These are phyloP conservation scores for Leptosomus discolor DNA, from an alignment of 2,113 vertebrate genomes.

Conservation along the genomic window DNA sequence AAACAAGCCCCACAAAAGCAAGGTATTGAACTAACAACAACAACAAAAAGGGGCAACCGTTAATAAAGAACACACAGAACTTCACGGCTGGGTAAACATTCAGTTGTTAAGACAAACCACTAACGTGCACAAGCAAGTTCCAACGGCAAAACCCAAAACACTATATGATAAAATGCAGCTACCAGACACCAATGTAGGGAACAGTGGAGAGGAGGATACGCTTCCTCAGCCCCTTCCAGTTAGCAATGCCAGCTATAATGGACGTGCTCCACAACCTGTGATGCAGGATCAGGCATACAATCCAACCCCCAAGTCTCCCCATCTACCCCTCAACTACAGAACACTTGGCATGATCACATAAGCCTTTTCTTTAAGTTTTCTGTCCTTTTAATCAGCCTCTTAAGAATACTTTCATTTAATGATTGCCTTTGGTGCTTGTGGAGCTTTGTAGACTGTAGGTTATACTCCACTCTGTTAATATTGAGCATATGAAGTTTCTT, in stretches of 20 bases:
- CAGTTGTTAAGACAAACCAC: background rate
- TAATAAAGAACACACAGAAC: background rate
- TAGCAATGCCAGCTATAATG: background rate
- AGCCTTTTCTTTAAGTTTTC: background rate
- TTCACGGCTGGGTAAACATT: background rate
- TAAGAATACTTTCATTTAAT: background rate
- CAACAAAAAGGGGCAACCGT: background rate
- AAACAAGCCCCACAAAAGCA: background rate
- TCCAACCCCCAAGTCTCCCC: accelerated
- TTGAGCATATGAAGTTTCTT: constrained; percentile 61
- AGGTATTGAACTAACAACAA: background rate
- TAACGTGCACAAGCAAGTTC: background rate
- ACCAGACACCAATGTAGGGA: background rate
- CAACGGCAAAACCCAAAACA: background rate
- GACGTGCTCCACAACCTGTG: background rate
- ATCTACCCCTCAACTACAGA: background rate
- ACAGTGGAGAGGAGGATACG: background rate
- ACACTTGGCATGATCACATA: background rate
- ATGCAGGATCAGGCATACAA: background rate
- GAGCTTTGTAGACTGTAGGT: background rate
- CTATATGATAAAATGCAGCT: background rate
- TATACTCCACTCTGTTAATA: background rate
- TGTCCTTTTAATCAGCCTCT: background rate
- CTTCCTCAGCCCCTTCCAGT: background rate
- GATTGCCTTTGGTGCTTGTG: background rate